Conservation (phyloP, 2,797 vertebrate species). For the Parotocinclus haroldoi region DNA sequence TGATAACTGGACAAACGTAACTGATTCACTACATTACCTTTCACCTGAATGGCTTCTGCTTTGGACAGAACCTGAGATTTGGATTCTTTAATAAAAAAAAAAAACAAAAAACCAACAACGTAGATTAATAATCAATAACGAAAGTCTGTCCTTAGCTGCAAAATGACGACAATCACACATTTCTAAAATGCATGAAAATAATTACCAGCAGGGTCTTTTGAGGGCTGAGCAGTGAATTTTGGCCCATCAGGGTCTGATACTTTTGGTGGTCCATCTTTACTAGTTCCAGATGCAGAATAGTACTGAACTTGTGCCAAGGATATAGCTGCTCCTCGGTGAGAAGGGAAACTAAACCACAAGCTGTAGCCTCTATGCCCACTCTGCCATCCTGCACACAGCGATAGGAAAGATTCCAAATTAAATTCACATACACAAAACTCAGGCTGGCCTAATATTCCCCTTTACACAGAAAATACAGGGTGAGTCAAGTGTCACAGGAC, state of each 20-base stretch:
- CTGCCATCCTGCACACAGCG: slow-evolving; percentile 75
- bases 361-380: slow-evolving; percentile 64
- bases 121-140: not conserved
- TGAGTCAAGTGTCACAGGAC: no score
- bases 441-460: no score
- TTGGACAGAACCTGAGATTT: slow-evolving; percentile 62
- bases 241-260: slow-evolving; percentile 37
- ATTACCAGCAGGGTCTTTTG: slow-evolving; percentile 55
- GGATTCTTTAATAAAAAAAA: slow-evolving; percentile 41
- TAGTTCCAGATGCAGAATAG: slow-evolving; percentile 76
- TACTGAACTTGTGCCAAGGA: slow-evolving; percentile 74
- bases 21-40: slow-evolving; percentile 74
- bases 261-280: slow-evolving; percentile 71
- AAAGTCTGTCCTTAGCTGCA: not conserved
- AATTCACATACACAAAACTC: not conserved
- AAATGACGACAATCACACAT: not conserved
- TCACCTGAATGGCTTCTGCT: slow-evolving; percentile 86
- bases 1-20: not conserved
- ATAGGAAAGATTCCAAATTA: not conserved
- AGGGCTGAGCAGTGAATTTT: slow-evolving; percentile 42
- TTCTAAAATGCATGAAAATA: not conserved
- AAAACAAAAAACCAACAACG: not conserved
- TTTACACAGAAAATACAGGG: no score
- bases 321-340: slow-evolving; percentile 65
- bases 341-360: slow-evolving; percentile 67